phyloP scores from a whole-genome alignment of 2,113 vertebrate genomes.

The Leiothrix lutea region DNA sequence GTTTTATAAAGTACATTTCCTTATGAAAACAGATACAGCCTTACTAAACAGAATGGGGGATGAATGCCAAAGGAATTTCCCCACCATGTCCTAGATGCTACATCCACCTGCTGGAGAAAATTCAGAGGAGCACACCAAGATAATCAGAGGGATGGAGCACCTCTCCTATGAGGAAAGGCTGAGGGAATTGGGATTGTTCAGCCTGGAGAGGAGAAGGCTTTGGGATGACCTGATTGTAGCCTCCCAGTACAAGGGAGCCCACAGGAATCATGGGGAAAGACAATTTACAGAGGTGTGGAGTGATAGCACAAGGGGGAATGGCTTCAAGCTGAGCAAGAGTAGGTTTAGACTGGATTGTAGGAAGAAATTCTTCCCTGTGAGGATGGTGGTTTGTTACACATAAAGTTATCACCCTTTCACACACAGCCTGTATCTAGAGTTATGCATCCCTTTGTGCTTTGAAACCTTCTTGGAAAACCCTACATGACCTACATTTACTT shows the following conservation, averaged over 20 bases:
- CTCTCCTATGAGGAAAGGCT: too few species aligned
- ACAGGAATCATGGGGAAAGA: neutral
- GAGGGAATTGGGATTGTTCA: neutral
- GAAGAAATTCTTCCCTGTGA: neutral
- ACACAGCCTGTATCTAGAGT: neutral
- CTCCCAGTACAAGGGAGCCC: neutral
- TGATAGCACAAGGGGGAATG: neutral
- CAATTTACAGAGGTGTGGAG: neutral
- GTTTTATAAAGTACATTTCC: neutral
- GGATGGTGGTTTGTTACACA: neutral
- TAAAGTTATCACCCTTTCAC: neutral
- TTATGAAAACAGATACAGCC: neutral
- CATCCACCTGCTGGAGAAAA: neutral
- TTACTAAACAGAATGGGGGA: neutral
- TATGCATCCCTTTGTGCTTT: neutral
- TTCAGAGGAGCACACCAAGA: neutral
- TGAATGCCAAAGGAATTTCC: neutral
- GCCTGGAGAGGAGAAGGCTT: neutral
- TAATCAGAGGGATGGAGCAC: neutral
- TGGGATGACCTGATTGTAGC: rapidly evolving
- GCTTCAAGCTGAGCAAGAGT: neutral
- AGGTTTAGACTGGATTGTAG: neutral
- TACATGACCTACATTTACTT: neutral
- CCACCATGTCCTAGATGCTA: neutral
- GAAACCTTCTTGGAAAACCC: neutral